Evolutionary conservation across 2,797 vertebrate species (phyloP), one percentile per base, ranked within the genome.

Genomic region (Graptemys geographica): DNA sequence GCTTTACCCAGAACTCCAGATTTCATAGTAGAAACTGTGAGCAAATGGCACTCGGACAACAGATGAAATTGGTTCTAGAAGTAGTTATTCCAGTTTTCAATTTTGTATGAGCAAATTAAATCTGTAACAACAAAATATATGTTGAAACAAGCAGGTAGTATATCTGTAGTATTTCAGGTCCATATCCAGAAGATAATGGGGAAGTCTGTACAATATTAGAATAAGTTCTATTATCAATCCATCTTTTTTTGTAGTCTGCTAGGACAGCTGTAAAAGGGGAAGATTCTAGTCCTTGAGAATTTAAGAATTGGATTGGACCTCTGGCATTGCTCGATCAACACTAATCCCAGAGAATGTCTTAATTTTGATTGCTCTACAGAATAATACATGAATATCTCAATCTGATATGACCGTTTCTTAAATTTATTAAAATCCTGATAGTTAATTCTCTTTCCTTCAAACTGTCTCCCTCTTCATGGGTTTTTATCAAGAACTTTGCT

Each of bases 301-400:
- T 86, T 91, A 80, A 15, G 37, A 65, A 91, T 31, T 59, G 93
- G 87, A 94, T 93, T 94, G 92, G 69, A 33, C 92, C 96, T 12
- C 95, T 95, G 95, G 91, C 91, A 84, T 92, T 92, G 81, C 27
- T 44, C 69, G 15, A 41, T 62, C 21, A 74, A 13, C 37, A 37
- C 41, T 96, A 78, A 56, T 93, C 86, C 37, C 90, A 93, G 88
- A 83, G 92, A 84, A 65, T n/a, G 79, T 94, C 84, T n/a, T 93
- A 0, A 31, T 56, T 74, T 53, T 47, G 0, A 62, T 93, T 93
- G 87, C 87, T 94, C 83, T 94, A 92, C 81, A 79, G 90, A 92
- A 87, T 84, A 96, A 47, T 95, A 96, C 90, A 79, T 28, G 31
- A 9, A 4, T 87, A 87, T 18, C 87, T 91, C 33, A 76, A 62